Conservation (phyloP, 2,888 invertebrate species). For the Cyclophora albipunctata region DNA sequence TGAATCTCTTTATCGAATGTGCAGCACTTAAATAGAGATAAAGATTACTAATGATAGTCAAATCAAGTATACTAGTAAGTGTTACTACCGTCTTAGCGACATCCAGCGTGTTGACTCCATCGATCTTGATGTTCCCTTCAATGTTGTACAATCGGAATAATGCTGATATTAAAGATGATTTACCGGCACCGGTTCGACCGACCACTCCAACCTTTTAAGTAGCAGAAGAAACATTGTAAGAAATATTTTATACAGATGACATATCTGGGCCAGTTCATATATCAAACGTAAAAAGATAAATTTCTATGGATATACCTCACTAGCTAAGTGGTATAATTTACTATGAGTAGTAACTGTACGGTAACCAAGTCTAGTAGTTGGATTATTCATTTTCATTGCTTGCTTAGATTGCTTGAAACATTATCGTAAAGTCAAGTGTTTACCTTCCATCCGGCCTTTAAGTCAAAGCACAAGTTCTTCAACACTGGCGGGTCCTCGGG, state of each 20-base stretch:
- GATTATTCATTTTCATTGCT: not conserved
- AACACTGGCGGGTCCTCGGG: conserved; percentile 81
- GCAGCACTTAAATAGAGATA: not conserved
- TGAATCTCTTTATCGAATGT: not conserved
- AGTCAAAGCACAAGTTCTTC: conserved; percentile 79
- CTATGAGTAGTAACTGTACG: no score
- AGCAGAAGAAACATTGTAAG: conserved; percentile 1
- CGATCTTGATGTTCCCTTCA: conserved; percentile 82
- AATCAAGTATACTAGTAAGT: no score
- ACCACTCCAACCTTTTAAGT: conserved; percentile 81
- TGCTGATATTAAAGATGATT: conserved; percentile 84
- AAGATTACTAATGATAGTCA: not conserved
- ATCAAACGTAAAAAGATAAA: no score
- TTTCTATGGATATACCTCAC: no score
- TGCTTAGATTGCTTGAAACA: no score
- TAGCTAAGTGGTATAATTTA: no score
- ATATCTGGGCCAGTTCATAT: no score
- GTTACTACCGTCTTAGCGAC: conserved; percentile 74
- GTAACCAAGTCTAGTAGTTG: not conserved
- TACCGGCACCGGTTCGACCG: conserved; percentile 91
- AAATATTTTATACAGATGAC: not conserved
- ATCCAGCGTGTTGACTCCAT: conserved; percentile 77
- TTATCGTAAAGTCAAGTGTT: conserved; percentile 8
- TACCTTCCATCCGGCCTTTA: conserved; percentile 76
- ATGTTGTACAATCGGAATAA: conserved; percentile 83